Percentiles rank a stretch among this genome's conserved stretches.
phyloP scores from a whole-genome alignment of 2,797 vertebrate genomes.

The Sebastes cheni region DNA sequence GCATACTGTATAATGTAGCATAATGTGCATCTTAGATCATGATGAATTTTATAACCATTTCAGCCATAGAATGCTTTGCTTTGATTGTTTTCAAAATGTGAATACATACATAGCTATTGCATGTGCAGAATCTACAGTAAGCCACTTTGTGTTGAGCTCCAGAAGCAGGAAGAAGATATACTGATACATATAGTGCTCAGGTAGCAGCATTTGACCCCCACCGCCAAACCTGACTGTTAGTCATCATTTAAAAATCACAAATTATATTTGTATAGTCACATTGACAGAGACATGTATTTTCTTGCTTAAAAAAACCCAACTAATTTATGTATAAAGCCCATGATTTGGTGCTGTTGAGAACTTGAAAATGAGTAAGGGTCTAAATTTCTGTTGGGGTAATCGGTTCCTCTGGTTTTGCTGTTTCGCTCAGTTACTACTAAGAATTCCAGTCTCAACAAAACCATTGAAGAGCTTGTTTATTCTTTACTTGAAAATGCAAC shows the following conservation, averaged over 20 bases:
- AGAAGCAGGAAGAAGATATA: slow-evolving; percentile 46
- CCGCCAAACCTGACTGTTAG: slow-evolving; percentile 77
- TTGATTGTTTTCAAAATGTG: slow-evolving; percentile 52
- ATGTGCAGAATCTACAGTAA: slow-evolving; percentile 57
- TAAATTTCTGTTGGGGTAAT: slow-evolving; percentile 51
- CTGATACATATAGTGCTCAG: slow-evolving; percentile 64
- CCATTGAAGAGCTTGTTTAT: slow-evolving; percentile 60
- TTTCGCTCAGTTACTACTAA: slow-evolving; percentile 48
- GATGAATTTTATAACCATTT: slow-evolving; percentile 34
- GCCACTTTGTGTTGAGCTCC: slow-evolving; percentile 27
- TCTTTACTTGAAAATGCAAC: slow-evolving; percentile 75
- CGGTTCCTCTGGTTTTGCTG: slow-evolving; percentile 42
- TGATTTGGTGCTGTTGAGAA: slow-evolving; percentile 68
- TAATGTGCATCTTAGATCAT: slow-evolving; percentile 31
- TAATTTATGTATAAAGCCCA: slow-evolving; percentile 66
- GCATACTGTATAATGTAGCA: slow-evolving; percentile 50
- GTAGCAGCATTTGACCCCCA: slow-evolving; percentile 62
- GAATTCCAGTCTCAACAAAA: slow-evolving; percentile 39
- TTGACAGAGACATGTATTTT: slow-evolving; percentile 74
- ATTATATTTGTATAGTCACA: slow-evolving; percentile 79
- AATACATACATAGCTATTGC: slow-evolving; percentile 53
- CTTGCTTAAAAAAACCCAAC: slow-evolving; percentile 48
- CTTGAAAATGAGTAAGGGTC: slow-evolving; percentile 64
- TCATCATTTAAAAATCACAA: slow-evolving; percentile 58
- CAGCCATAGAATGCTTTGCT: slow-evolving; percentile 53